Evolutionary conservation across 2,888 invertebrate genomes (phyloP).

Genomic region (Aphelenchoides bicaudatus): DNA sequence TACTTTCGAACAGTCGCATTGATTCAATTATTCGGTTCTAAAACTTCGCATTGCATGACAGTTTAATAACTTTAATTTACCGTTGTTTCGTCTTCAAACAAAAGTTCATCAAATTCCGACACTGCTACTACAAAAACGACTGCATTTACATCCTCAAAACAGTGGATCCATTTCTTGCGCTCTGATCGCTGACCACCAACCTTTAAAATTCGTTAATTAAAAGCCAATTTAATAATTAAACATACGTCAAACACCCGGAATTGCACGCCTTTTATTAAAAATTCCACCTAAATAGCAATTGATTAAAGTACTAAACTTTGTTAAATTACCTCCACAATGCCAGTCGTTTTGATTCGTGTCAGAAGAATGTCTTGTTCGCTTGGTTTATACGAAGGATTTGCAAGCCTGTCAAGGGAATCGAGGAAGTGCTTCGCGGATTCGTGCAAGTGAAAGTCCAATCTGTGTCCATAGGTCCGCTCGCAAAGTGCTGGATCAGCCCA

Average conservation of each 20-base stretch:
- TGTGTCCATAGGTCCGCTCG: constrained; percentile 30
- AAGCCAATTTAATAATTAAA: too few relatives aligned
- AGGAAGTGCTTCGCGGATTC: constrained; percentile 54
- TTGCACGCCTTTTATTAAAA: constrained; percentile 38
- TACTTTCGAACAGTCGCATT: constrained; percentile 58
- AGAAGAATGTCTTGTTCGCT: constrained; percentile 51
- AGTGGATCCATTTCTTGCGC: constrained; percentile 58
- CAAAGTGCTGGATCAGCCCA: constrained; percentile 35
- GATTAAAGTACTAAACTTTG: too few relatives aligned
- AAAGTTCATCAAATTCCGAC: constrained; percentile 73
- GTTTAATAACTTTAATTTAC: constrained; percentile 67
- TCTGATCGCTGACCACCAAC: constrained; percentile 57
- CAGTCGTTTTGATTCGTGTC: constrained; percentile 48
- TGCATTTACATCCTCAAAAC: constrained; percentile 50
- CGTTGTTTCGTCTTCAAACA: constrained; percentile 99
- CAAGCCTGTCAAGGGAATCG: constrained; percentile 47
- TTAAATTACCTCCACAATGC: constrained; percentile 44
- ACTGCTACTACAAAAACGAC: constrained; percentile 99
- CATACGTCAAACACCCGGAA: constrained; percentile 31
- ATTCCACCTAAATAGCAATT: too few relatives aligned
- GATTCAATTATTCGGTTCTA: constrained; percentile 60
- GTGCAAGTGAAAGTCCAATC: constrained; percentile 47
- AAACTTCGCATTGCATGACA: constrained; percentile 19
- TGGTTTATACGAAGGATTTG: constrained; percentile 42
- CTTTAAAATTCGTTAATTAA: constrained; percentile 52